Evolutionary conservation across 1,140 invertebrate genomes (phyloP).

Genomic region (Globodera rostochiensis): DNA sequence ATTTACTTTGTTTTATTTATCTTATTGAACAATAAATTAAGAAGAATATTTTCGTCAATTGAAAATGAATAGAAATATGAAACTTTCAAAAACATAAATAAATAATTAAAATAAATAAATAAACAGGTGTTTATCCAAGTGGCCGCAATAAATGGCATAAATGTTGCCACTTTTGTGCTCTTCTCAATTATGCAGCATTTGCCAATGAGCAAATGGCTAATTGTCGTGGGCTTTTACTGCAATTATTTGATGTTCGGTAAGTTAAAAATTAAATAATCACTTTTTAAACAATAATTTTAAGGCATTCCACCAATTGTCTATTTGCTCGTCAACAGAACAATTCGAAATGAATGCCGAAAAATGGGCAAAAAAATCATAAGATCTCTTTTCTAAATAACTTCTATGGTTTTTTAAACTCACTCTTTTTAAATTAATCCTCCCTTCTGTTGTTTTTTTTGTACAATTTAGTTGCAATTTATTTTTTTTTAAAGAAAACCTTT

Average conservation of each 20-base stretch:
- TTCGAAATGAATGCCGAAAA: conserved; percentile 17
- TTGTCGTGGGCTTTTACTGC: conserved; percentile 15
- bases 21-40: too few relatives aligned
- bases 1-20: too few relatives aligned
- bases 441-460: too few relatives aligned
- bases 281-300: background rate
- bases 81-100: too few relatives aligned
- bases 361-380: background rate
- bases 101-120: background rate
- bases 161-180: conserved; percentile 6
- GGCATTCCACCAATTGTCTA: conserved; percentile 14
- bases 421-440: too few relatives aligned
- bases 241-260: conserved; percentile 26
- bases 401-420: too few relatives aligned
- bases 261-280: conserved; percentile 5
- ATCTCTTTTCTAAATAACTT: background rate
- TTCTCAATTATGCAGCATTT: conserved; percentile 21
- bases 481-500: too few relatives aligned
- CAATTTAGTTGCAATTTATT: too few relatives aligned
- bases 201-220: conserved; percentile 18
- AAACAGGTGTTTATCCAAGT: conserved; percentile 27
- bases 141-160: conserved; percentile 13
- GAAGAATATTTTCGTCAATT: too few relatives aligned
- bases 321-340: conserved; percentile 20
- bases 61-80: too few relatives aligned